These are phyloP conservation scores for Psophia crepitans DNA, from an alignment of 2,113 vertebrate species.

Conservation along the genomic window DNA sequence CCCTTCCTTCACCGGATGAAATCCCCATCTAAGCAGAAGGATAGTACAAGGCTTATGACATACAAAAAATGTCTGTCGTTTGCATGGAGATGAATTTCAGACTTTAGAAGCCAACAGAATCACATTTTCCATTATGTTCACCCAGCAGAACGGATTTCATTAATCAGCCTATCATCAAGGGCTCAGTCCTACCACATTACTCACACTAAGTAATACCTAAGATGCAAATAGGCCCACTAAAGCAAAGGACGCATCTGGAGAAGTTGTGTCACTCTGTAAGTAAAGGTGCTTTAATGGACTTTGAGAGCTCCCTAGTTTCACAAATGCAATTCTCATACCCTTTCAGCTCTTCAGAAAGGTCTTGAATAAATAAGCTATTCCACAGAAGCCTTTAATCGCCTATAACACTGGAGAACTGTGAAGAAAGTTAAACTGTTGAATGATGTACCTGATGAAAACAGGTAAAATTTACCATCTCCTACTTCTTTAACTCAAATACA, in stretches of 20 bases:
- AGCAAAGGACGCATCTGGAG: conserved; percentile 54
- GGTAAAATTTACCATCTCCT: not conserved
- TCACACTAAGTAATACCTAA: conserved; percentile 54
- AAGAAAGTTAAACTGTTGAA: not conserved
- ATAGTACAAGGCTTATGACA: conserved; percentile 30
- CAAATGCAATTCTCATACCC: not conserved
- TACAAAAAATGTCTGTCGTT: conserved; percentile 46
- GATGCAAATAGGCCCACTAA: conserved; percentile 59
- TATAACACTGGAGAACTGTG: not conserved
- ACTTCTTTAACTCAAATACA: not conserved
- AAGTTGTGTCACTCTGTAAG: not conserved
- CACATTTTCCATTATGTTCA: conserved; percentile 69
- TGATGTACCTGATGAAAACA: not conserved
- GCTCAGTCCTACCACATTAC: conserved; percentile 53
- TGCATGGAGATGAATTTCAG: conserved; percentile 65
- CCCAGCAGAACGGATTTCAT: conserved; percentile 65
- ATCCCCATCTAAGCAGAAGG: conserved; percentile 10
- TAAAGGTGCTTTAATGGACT: conserved; percentile 39
- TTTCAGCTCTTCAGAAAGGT: conserved; percentile 10
- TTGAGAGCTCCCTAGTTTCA: not conserved
- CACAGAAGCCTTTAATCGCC: not conserved
- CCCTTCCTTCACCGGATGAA: conserved; percentile 38
- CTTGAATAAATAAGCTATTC: conserved; percentile 6
- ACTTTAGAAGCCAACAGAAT: conserved; percentile 56
- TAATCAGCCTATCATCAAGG: conserved; percentile 63